A percentile compares a stretch with the other conserved stretches of the same genome.
phyloP scores from a whole-genome alignment of 2,888 invertebrate genomes.

The Bembecia ichneumoniformis region DNA sequence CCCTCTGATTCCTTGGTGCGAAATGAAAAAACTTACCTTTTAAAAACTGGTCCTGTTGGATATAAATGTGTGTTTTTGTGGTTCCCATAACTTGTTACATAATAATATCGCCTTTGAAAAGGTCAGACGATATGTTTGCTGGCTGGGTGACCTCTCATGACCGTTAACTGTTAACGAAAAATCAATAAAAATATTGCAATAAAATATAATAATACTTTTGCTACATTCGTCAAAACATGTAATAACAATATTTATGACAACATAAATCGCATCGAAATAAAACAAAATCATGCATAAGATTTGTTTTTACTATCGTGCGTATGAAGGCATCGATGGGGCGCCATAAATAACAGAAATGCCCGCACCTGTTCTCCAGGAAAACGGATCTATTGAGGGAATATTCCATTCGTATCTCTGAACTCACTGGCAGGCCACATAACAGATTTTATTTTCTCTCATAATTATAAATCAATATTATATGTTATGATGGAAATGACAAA shows the following conservation, averaged over 20 bases:
- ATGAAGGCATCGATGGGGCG: conserved; percentile 26
- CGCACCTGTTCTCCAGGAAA: conserved; percentile 39
- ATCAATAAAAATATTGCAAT: too few species aligned
- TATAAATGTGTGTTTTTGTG: not conserved
- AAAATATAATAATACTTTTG: too few species aligned
- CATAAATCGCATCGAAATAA: conserved; percentile 38
- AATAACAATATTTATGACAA: conserved; percentile 17
- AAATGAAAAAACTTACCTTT: not conserved
- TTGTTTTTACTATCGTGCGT: conserved; percentile 8
- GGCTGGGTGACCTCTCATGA: too few species aligned
- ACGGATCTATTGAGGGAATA: conserved; percentile 25
- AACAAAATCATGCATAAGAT: conserved; percentile 23
- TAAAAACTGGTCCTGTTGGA: not conserved
- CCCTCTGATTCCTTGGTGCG: too few species aligned
- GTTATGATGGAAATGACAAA: too few species aligned
- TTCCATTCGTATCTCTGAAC: conserved; percentile 22
- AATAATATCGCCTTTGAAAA: too few species aligned
- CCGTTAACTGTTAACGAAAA: not conserved
- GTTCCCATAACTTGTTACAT: not conserved
- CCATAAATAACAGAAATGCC: conserved; percentile 40
- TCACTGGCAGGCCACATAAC: not conserved
- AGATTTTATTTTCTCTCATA: too few species aligned
- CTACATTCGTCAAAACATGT: too few species aligned
- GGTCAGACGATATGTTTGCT: too few species aligned
- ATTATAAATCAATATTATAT: too few species aligned